These are phyloP conservation scores for Drosophila sulfurigaster DNA, from an alignment of 1,140 invertebrate genomes.

Conservation along the genomic window DNA sequence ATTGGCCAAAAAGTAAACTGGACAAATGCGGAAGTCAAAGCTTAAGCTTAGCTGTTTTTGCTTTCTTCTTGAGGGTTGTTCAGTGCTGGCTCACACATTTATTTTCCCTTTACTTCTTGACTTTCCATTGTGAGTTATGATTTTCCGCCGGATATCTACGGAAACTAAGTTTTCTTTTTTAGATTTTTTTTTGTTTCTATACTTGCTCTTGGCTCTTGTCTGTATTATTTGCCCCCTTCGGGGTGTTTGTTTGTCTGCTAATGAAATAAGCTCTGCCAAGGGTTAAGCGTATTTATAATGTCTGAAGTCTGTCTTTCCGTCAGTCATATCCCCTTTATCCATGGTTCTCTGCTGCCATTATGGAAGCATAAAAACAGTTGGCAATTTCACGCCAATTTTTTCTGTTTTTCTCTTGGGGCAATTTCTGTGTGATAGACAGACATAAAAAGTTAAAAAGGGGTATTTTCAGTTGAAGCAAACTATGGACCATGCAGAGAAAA, in stretches of 20 bases:
- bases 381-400: constrained; percentile 85
- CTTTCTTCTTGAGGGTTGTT: constrained; percentile 20
- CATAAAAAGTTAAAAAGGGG: not conserved
- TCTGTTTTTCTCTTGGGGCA: constrained; percentile 26
- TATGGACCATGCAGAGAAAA: not conserved
- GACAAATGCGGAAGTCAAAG: constrained; percentile 38
- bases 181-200: constrained; percentile 3
- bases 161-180: constrained; percentile 54
- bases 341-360: constrained; percentile 26
- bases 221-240: not conserved
- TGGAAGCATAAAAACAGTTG: constrained; percentile 73
- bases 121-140: constrained; percentile 75
- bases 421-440: not conserved
- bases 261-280: constrained; percentile 82
- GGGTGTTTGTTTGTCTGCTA: constrained; percentile 74
- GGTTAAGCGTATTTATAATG: constrained; percentile 83
- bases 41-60: constrained; percentile 33
- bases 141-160: constrained; percentile 83
- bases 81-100: constrained; percentile 7
- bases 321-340: not conserved
- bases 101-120: not conserved
- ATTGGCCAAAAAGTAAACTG: constrained; percentile 48
- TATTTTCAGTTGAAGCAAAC: not conserved
- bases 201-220: constrained; percentile 11
- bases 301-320: constrained; percentile 43